Conservation (phyloP, 2,113 vertebrate genomes). For the Cryptomyrus ogoouensis region DNA sequence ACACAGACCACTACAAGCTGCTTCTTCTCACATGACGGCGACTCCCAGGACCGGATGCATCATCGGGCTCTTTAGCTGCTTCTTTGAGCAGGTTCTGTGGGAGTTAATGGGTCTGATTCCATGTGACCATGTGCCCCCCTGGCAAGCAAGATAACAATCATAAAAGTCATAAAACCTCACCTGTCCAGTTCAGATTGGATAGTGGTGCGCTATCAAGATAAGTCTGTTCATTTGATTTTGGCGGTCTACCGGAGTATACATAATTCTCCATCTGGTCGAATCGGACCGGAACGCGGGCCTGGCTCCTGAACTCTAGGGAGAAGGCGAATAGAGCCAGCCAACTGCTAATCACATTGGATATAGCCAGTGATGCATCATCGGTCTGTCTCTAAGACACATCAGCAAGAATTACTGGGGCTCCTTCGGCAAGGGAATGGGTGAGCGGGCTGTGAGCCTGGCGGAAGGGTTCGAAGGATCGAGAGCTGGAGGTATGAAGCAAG, state of each 20-base stretch:
- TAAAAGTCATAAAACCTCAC: background rate
- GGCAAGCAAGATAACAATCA: background rate
- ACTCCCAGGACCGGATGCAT: background rate
- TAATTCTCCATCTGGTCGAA: slow-evolving; percentile 26
- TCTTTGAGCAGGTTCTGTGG: background rate
- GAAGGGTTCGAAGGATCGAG: background rate
- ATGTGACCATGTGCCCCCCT: background rate
- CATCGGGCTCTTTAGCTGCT: background rate
- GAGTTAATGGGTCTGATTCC: background rate
- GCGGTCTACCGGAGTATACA: slow-evolving; percentile 13
- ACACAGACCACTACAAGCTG: background rate
- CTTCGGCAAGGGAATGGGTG: background rate
- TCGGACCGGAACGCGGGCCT: background rate
- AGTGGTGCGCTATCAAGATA: background rate
- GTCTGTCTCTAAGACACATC: slow-evolving; percentile 18
- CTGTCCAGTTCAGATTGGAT: background rate
- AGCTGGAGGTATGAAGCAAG: background rate
- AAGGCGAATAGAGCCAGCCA: slow-evolving; percentile 18
- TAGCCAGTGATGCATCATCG: slow-evolving; percentile 19
- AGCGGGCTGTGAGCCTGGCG: background rate
- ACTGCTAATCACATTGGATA: slow-evolving; percentile 24
- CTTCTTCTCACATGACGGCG: background rate
- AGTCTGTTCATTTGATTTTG: slow-evolving; percentile 16
- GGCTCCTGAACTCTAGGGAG: slow-evolving; percentile 18
- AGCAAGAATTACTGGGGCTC: slow-evolving; percentile 8